Evolutionary conservation across 2,797 vertebrate genomes (phyloP).

Genomic region (Gymnopithys bicolor): DNA sequence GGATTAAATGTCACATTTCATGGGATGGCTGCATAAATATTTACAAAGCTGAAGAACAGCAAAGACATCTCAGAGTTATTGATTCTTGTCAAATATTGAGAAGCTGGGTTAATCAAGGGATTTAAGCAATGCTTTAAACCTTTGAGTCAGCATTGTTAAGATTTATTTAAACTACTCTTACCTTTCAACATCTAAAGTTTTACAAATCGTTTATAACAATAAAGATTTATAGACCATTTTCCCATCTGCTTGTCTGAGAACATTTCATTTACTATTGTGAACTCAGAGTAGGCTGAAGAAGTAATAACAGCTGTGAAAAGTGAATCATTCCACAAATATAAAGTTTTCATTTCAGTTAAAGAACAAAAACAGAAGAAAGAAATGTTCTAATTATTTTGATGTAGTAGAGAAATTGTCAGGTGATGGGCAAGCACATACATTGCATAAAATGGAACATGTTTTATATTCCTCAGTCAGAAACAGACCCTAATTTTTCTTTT

Average conservation of each 20-base stretch:
- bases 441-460: neutral
- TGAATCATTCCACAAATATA: conserved; percentile 28
- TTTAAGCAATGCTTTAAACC: conserved; percentile 27
- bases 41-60: conserved; percentile 39
- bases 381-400: neutral
- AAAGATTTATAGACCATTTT: conserved; percentile 17
- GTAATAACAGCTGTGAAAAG: conserved; percentile 21
- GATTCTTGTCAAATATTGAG: conserved; percentile 44
- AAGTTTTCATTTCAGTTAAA: neutral
- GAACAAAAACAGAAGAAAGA: neutral
- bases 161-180: conserved; percentile 35
- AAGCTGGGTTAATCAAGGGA: conserved; percentile 54
- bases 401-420: neutral
- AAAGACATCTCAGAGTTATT: conserved; percentile 33
- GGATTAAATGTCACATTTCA: conserved; percentile 43
- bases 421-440: neutral
- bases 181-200: conserved; percentile 27
- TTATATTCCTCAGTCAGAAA: neutral
- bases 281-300: conserved; percentile 4
- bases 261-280: neutral
- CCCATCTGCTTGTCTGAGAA: neutral
- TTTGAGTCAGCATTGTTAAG: conserved; percentile 11
- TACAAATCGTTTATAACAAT: neutral
- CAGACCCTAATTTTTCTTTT: neutral
- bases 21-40: neutral